Evolutionary conservation across 2,797 vertebrate species (phyloP).

Genomic region (Clarias laeviceps): DNA sequence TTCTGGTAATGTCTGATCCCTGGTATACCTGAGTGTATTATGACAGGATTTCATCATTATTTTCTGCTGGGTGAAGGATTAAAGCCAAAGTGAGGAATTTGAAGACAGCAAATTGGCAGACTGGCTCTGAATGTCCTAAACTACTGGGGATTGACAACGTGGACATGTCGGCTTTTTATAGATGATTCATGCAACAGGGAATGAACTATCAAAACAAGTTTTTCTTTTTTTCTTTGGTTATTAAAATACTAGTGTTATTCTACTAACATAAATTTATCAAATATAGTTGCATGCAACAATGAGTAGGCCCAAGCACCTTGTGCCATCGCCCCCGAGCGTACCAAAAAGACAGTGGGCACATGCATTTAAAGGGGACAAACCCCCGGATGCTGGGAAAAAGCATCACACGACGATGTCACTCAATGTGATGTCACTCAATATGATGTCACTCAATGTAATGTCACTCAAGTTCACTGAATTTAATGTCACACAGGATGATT

Average conservation of each 20-base stretch:
- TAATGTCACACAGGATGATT: too few species aligned
- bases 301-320: too few species aligned
- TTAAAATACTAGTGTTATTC: background rate
- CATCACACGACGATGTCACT: too few species aligned
- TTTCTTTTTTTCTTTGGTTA: background rate
- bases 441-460: too few species aligned
- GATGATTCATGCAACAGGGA: background rate
- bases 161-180: background rate
- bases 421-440: too few species aligned
- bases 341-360: too few species aligned
- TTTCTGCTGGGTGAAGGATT: slow-evolving; percentile 9
- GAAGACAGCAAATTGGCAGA: slow-evolving; percentile 17
- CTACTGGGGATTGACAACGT: background rate
- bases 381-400: too few species aligned
- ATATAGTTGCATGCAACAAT: too few species aligned
- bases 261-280: background rate
- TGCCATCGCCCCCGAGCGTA: too few species aligned
- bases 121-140: slow-evolving; percentile 15
- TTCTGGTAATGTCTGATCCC: slow-evolving; percentile 19
- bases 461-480: too few species aligned
- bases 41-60: slow-evolving; percentile 44
- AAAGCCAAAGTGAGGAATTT: slow-evolving; percentile 5
- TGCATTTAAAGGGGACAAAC: too few species aligned
- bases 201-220: background rate
- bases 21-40: background rate